Evolutionary conservation across 53 echinoderm and acorn worm species (phyloP), one percentile per base, ranked within the genome.

Genomic region (Arbacia lixula): DNA sequence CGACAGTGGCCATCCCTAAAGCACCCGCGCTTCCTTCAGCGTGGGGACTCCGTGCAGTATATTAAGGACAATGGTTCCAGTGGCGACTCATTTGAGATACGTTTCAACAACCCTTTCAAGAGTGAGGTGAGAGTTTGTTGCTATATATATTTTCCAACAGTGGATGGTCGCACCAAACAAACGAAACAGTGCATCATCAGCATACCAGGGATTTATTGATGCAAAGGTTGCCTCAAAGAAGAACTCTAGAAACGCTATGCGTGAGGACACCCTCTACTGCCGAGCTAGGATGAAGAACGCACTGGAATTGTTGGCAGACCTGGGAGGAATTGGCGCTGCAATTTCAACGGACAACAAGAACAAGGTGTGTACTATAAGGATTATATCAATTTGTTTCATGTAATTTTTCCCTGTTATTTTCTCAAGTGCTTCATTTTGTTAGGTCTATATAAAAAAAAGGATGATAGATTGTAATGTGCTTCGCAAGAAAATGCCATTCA

Each of bases 131-230:
- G n/a, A n/a, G n/a, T n/a, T n/a, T n/a, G n/a, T n/a, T n/a, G n/a
- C n/a, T n/a, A n/a, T n/a, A n/a, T n/a, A 67, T 16, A 89, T 85
- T 4, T 67, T 89, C 6, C 52, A 50, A 3, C 56, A 69, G 0
- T 85, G 85, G 78, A 84, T 84, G 84, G 66, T 31, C 21, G 61
- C 89, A 10, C 89, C 85, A 10, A 58, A 76, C 20, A 85, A 49
- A 31, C 2, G 35, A 0, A 26, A 27, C 78, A 53, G 46, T 2
- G 5, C 78, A 11, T 30, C 55, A 2, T 2, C 32, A 4, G 6
- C 5, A 3, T 77, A 89, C 65, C 40, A 42, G 1, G 53, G 54
- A 17, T 8, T 76, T 2, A 89, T 85, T 9, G 85, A 89, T 39
- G 85, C 89, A 19, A 77, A 85, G 36, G 58, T 85, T 32, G 77